These are phyloP conservation scores for Onthophagus sagittarius DNA, from an alignment of 2,888 invertebrate genomes.

Conservation along the genomic window DNA sequence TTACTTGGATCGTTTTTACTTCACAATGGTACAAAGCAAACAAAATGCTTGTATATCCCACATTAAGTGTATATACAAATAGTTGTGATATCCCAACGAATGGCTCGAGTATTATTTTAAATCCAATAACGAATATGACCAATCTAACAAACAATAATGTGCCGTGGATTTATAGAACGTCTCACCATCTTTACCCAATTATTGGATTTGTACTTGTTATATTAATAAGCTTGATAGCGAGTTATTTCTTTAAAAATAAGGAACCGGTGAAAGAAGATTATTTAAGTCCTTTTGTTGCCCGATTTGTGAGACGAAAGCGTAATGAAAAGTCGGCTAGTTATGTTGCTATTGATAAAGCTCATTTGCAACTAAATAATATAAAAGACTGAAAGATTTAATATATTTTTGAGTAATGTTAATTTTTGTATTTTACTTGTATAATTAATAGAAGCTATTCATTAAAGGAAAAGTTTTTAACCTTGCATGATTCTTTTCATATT, in stretches of 20 bases:
- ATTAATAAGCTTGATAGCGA: constrained; percentile 59
- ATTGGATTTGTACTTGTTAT: constrained; percentile 59
- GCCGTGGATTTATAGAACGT: constrained; percentile 55
- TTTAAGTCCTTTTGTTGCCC: constrained; percentile 52
- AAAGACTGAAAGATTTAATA: not conserved
- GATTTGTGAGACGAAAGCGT: constrained; percentile 42
- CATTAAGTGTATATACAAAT: constrained; percentile 35
- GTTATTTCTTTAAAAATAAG: constrained; percentile 57
- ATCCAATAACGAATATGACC: too few relatives aligned
- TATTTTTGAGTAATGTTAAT: not conserved
- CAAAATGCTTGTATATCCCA: constrained; percentile 33
- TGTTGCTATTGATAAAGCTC: not conserved
- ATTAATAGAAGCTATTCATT: too few relatives aligned
- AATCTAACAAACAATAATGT: not conserved
- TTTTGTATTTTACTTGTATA: too few relatives aligned
- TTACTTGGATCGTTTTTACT: constrained; percentile 36
- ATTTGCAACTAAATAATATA: not conserved
- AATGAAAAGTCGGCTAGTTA: not conserved
- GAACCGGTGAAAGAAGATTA: constrained; percentile 58
- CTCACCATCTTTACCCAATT: constrained; percentile 66
- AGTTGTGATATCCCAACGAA: constrained; percentile 20
- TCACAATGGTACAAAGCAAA: constrained; percentile 36
- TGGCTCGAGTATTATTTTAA: constrained; percentile 12
- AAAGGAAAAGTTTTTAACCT: too few relatives aligned
- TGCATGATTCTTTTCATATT: too few relatives aligned